These are phyloP conservation scores for Apotomis turbidana DNA, from an alignment of 2,888 invertebrate species.

Conservation along the genomic window DNA sequence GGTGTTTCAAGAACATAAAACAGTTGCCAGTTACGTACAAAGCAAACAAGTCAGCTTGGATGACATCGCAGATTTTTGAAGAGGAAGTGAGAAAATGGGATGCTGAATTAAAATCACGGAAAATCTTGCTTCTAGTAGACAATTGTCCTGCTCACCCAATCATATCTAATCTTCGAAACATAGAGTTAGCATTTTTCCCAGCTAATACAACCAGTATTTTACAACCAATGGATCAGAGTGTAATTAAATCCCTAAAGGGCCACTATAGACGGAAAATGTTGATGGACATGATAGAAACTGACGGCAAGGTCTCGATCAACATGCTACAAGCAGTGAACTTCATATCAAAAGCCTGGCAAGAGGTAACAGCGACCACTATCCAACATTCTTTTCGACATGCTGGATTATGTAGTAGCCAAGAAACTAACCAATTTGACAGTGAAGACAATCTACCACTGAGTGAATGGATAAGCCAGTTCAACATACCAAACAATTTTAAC, in stretches of 20 bases:
- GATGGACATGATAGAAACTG: slow-evolving; percentile 49
- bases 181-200: slow-evolving; percentile 55
- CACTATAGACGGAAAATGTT: slow-evolving; percentile 50
- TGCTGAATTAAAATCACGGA: slow-evolving; percentile 47
- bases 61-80: slow-evolving; percentile 49
- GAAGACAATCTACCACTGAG: slow-evolving; percentile 43
- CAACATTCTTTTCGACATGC: slow-evolving; percentile 43
- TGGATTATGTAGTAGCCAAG: slow-evolving; percentile 34
- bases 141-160: slow-evolving; percentile 50
- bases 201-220: slow-evolving; percentile 52
- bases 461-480: slow-evolving; percentile 43
- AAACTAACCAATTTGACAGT: slow-evolving; percentile 42
- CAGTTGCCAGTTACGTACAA: slow-evolving; percentile 51
- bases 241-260: slow-evolving; percentile 50
- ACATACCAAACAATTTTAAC: slow-evolving; percentile 42
- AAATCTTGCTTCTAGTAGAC: slow-evolving; percentile 53
- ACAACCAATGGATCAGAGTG: slow-evolving; percentile 52
- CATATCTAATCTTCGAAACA: slow-evolving; percentile 48
- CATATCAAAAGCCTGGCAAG: slow-evolving; percentile 43
- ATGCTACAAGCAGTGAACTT: slow-evolving; percentile 49
- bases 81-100: slow-evolving; percentile 48
- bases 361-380: slow-evolving; percentile 42
- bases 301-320: slow-evolving; percentile 47
- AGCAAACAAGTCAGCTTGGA: slow-evolving; percentile 52
- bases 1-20: slow-evolving; percentile 52